A percentile compares a stretch with the other conserved stretches of the same genome.
Conservation (phyloP, 2,113 vertebrate genomes). For the Cololabis saira region DNA sequence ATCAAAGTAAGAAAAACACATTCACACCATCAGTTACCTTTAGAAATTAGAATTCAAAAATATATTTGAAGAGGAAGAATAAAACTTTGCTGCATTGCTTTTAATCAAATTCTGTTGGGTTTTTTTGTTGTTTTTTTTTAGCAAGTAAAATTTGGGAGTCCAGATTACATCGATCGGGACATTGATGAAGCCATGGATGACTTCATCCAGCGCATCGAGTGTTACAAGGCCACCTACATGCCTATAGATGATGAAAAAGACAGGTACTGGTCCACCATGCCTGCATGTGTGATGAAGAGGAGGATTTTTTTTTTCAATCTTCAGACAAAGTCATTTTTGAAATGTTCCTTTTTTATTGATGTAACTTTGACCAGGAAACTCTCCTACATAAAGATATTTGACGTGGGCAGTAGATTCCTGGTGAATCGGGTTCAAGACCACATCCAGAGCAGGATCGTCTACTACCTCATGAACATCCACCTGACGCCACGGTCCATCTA, state of each 20-base stretch:
- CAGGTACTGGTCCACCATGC: slow-evolving; percentile 75
- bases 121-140: slow-evolving; percentile 42
- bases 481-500: slow-evolving; percentile 89
- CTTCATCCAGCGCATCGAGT: slow-evolving; percentile 88
- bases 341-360: background rate
- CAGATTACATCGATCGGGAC: slow-evolving; percentile 86
- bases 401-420: slow-evolving; percentile 88
- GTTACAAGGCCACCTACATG: slow-evolving; percentile 85
- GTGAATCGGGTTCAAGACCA: slow-evolving; percentile 91
- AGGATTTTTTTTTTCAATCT: rapidly evolving
- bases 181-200: slow-evolving; percentile 87
- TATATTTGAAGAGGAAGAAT: too few species aligned
- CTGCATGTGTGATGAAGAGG: background rate
- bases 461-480: slow-evolving; percentile 95
- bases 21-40: background rate
- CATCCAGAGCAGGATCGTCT: slow-evolving; percentile 90
- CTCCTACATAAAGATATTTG: slow-evolving; percentile 94
- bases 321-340: background rate
- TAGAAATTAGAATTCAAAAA: background rate
- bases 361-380: slow-evolving; percentile 73
- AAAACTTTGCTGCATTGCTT: too few species aligned
- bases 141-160: slow-evolving; percentile 92
- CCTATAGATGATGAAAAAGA: slow-evolving; percentile 87
- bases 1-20: slow-evolving; percentile 81
- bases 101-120: too few species aligned